These are phyloP conservation scores for Liodrosophila aerea DNA, from an alignment of 2,888 invertebrate species.

Conservation along the genomic window DNA sequence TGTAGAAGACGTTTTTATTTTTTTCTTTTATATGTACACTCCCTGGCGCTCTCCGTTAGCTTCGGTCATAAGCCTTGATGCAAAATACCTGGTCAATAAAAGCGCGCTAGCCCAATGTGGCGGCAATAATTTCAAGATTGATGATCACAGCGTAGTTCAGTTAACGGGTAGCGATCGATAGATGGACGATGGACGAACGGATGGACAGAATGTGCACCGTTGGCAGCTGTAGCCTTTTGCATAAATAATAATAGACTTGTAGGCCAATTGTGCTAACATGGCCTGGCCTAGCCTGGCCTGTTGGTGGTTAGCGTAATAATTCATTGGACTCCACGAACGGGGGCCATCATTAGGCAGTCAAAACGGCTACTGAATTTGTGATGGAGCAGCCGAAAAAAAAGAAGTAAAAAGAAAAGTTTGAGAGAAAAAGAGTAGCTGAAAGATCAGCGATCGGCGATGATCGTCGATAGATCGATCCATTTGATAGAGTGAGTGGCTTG, in stretches of 20 bases:
- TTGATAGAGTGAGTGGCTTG: slow-evolving; percentile 16
- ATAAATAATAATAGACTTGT: slow-evolving; percentile 77
- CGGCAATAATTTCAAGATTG: slow-evolving; percentile 76
- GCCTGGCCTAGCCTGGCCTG: slow-evolving; percentile 48
- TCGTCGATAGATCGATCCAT: slow-evolving; percentile 28
- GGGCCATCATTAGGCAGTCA: slow-evolving; percentile 73
- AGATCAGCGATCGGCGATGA: slow-evolving; percentile 25
- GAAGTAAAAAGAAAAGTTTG: background rate
- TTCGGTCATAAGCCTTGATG: slow-evolving; percentile 29
- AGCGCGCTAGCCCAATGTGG: slow-evolving; percentile 43
- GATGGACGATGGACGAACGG: slow-evolving; percentile 10
- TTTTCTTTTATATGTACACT: too few species aligned
- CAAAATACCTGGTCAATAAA: slow-evolving; percentile 55
- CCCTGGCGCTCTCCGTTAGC: too few species aligned
- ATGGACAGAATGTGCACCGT: slow-evolving; percentile 35
- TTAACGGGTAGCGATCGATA: slow-evolving; percentile 65
- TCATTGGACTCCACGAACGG: slow-evolving; percentile 54
- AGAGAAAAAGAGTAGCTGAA: slow-evolving; percentile 1
- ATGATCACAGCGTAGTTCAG: slow-evolving; percentile 66
- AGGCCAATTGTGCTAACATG: slow-evolving; percentile 76
- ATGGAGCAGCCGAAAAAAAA: slow-evolving; percentile 50
- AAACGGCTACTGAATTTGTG: slow-evolving; percentile 74
- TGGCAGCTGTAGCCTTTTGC: slow-evolving; percentile 47
- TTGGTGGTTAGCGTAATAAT: slow-evolving; percentile 73
- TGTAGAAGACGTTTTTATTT: too few species aligned